Evolutionary conservation across 2,888 invertebrate species (phyloP).

Genomic region (Saturnia pavonia): DNA sequence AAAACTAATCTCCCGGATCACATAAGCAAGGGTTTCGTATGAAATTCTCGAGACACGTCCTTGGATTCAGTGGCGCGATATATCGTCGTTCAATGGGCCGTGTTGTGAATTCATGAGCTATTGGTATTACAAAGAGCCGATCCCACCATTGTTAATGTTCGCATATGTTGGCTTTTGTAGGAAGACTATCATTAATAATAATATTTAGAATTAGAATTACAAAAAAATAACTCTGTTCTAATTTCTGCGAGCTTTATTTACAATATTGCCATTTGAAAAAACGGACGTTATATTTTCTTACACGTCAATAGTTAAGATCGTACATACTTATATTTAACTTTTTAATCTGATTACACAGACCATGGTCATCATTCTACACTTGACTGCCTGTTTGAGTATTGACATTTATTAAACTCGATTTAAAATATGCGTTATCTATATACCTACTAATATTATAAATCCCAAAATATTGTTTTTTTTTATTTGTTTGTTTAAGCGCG

Average conservation of each 20-base stretch:
- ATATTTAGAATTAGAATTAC: neutral
- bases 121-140: conserved; percentile 48
- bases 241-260: neutral
- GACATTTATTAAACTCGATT: no score
- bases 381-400: no score
- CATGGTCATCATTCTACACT: no score
- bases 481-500: no score
- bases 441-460: no score
- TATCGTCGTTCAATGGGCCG: conserved; percentile 28
- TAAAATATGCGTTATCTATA: no score
- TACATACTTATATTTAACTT: neutral
- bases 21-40: conserved; percentile 18
- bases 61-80: conserved; percentile 24
- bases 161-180: conserved; percentile 32
- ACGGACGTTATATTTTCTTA: neutral
- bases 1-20: conserved; percentile 21
- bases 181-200: conserved; percentile 7
- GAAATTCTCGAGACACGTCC: conserved; percentile 20
- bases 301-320: neutral
- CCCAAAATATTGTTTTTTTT: no score
- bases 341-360: no score
- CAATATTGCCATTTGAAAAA: neutral
- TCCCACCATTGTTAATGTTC: conserved; percentile 53
- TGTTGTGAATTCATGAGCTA: conserved; percentile 41
- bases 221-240: neutral